phyloP scores from a whole-genome alignment of 1,140 invertebrate genomes.

The Polypedilum pembai region DNA sequence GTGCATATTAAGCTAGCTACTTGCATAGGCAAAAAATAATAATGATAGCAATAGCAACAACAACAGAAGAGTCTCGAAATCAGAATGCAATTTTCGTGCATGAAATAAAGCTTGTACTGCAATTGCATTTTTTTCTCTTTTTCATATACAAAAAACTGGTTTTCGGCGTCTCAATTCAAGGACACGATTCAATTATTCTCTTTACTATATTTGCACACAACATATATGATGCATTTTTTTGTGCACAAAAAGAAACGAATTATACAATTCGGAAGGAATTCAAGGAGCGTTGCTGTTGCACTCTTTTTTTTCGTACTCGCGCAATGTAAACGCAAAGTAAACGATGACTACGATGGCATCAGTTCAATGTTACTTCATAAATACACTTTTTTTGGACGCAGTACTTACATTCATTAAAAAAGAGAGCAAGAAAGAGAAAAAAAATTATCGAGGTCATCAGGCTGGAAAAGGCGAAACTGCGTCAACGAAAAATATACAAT shows the following conservation, averaged over 20 bases:
- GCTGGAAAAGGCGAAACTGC: constrained; percentile 7
- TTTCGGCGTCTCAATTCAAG: constrained; percentile 28
- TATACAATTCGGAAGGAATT: neutral
- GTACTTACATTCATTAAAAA: neutral
- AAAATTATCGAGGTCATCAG: constrained; percentile 10
- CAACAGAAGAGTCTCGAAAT: neutral
- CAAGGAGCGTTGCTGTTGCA: neutral
- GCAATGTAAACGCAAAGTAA: too few species aligned
- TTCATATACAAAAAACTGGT: constrained; percentile 10
- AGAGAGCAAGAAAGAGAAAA: neutral
- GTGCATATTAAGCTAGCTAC: neutral
- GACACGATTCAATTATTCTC: constrained; percentile 27
- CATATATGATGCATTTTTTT: neutral
- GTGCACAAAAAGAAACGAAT: constrained; percentile 9
- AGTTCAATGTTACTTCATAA: constrained; percentile 6
- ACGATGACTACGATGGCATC: neutral
- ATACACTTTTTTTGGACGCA: neutral
- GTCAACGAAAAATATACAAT: neutral
- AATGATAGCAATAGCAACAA: constrained; percentile 18
- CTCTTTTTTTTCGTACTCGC: too few species aligned
- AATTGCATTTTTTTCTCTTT: constrained; percentile 23
- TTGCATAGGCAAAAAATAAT: neutral
- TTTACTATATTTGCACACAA: neutral
- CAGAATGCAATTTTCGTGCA: constrained; percentile 25
- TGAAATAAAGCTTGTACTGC: neutral